A percentile compares a stretch with the other conserved stretches of the same genome.
phyloP scores from a whole-genome alignment of 1,140 invertebrate species.

The Oedothorax gibbosus region DNA sequence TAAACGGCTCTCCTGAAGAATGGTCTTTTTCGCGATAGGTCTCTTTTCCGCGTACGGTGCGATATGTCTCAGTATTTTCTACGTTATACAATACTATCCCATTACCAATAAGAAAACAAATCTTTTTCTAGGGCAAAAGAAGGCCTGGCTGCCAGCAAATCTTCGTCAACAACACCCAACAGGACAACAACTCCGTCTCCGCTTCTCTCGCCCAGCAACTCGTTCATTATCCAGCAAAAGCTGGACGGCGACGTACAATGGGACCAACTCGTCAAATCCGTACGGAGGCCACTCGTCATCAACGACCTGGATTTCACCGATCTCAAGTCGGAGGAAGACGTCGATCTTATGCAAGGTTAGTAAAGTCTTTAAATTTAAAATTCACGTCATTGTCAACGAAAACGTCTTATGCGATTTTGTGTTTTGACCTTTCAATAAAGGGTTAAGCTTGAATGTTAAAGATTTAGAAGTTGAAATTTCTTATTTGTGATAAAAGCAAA shows the following conservation, averaged over 20 bases:
- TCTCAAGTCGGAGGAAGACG: conserved; percentile 79
- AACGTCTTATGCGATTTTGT: too few relatives aligned
- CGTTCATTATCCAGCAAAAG: conserved; percentile 25
- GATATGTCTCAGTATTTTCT: too few relatives aligned
- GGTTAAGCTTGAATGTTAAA: too few relatives aligned
- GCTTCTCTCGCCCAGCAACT: conserved; percentile 1
- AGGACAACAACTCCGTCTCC: background rate
- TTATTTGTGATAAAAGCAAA: too few relatives aligned
- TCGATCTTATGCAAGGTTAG: conserved; percentile 60
- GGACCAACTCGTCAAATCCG: conserved; percentile 87
- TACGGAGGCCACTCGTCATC: conserved; percentile 86
- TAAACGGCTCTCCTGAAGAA: too few relatives aligned
- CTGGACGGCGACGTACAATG: conserved; percentile 80
- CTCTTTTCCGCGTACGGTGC: too few relatives aligned
- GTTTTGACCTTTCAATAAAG: too few relatives aligned
- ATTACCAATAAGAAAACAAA: conserved; percentile 66
- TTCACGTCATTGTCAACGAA: conserved; percentile 67
- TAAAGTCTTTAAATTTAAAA: conserved; percentile 65
- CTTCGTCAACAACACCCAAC: background rate
- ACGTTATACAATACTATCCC: too few relatives aligned
- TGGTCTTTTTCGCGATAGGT: too few relatives aligned
- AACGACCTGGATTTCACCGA: conserved; percentile 98
- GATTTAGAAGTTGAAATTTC: too few relatives aligned
- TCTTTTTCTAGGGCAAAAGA: conserved; percentile 80
- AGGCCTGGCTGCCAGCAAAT: conserved; percentile 72